phyloP scores from a whole-genome alignment of 2,888 invertebrate species.

The Electrophaes corylata region DNA sequence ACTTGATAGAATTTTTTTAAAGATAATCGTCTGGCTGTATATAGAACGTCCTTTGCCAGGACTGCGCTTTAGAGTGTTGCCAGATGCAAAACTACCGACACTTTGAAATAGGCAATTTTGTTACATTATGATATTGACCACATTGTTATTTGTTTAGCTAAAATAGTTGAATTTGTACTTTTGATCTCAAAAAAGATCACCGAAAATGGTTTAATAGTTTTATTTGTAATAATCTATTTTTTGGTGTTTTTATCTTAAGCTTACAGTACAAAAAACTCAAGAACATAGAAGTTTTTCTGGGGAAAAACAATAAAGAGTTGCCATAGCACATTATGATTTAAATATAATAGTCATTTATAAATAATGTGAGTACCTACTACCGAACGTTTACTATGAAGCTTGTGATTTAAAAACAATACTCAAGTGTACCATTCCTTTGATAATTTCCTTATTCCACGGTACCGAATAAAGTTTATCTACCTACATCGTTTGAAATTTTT shows the following conservation, averaged over 20 bases:
- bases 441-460: no score
- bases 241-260: conserved; percentile 28
- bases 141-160: conserved; percentile 38
- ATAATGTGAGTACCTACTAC: neutral
- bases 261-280: conserved; percentile 25
- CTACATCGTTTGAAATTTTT: neutral
- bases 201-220: conserved; percentile 37
- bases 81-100: conserved; percentile 34
- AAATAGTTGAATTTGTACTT: conserved; percentile 30
- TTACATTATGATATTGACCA: conserved; percentile 34
- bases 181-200: conserved; percentile 45
- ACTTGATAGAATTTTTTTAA: conserved; percentile 20
- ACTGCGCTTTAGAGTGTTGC: conserved; percentile 45
- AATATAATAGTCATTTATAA: conserved; percentile 19
- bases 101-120: conserved; percentile 30
- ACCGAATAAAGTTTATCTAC: neutral
- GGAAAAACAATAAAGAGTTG: conserved; percentile 39
- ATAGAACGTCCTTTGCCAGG: conserved; percentile 19
- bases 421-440: no score
- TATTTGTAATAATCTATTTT: conserved; percentile 32
- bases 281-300: neutral
- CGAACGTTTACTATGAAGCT: neutral
- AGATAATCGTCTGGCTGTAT: conserved; percentile 26
- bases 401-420: neutral
- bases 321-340: conserved; percentile 35